These are phyloP conservation scores for Nannobrachium achirus DNA, from an alignment of 2,113 vertebrate genomes.

Conservation along the genomic window DNA sequence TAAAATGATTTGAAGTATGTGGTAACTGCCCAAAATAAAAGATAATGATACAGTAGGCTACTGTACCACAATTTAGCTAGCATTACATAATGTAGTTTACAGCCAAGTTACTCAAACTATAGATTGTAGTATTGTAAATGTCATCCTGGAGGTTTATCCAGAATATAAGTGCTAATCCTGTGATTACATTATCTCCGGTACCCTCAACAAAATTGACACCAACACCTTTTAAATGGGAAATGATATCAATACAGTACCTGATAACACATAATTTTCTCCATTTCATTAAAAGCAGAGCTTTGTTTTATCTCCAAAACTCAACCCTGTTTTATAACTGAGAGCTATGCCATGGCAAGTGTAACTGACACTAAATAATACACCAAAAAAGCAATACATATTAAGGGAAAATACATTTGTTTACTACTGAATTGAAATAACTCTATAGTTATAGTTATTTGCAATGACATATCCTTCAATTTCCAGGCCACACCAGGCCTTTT, in stretches of 20 bases:
- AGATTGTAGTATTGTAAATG: background rate
- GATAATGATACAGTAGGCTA: background rate
- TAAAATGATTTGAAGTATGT: conserved; percentile 10
- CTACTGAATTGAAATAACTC: conserved; percentile 15
- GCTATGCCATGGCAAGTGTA: background rate
- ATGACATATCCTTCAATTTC: conserved; percentile 22
- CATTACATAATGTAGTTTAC: background rate
- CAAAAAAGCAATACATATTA: background rate
- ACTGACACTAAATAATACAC: background rate
- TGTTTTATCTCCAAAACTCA: conserved; percentile 4
- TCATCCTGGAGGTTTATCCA: background rate
- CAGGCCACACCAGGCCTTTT: background rate
- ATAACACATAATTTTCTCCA: conserved; percentile 19
- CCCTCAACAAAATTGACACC: background rate
- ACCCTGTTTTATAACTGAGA: conserved; percentile 5
- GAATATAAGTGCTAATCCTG: background rate
- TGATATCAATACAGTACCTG: background rate
- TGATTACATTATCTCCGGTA: background rate
- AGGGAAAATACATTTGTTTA: background rate
- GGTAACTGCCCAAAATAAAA: background rate
- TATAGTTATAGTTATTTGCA: background rate
- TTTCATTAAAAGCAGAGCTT: conserved; percentile 17
- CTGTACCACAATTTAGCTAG: background rate
- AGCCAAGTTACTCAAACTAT: background rate
- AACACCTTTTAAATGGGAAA: conserved; percentile 7